Base-by-base conservation (phyloP, 2,113 vertebrate species). In the Melanotaenia duboulayi region DNA sequence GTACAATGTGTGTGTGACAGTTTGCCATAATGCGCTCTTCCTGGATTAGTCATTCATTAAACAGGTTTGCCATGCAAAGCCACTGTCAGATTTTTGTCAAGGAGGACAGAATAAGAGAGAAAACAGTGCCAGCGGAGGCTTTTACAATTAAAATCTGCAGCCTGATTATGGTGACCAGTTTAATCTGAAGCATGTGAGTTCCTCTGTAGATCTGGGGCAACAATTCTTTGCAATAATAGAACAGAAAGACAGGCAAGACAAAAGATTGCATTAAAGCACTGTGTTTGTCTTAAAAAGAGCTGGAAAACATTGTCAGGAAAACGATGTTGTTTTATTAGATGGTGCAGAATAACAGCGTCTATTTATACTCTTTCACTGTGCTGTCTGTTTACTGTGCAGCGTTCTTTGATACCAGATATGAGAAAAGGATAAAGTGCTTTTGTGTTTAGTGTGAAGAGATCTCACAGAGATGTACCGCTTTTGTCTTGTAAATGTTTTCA, bases 51-150 rank as follows among this genome's bases (percentile, higher is more conserved):
- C 90, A 82, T 93, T 93, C 90, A 94, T 93, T 94, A 93, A 93
- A 92, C 93, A 93, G 92, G 93, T 94, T 94, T 91, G 91, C 90
- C 86, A 94, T 93, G 93, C 93, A 94, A 94, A 93, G 92, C 93
- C 85, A 94, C 93, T 93, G 92, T 93, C 93, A 94, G 89, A 93
- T 93, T 93, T 92, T 92, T 93, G 93, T 95, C 93, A 92, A 84
- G 74, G 78, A 86, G 74, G 86, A 90, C 84, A 89, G 85, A 90
- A 82, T 79, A 81, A 74, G 75, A 78, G 65, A 83, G 84, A 81
- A 87, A 87, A 89, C 80, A 73, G 76, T 79, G 89, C 86, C 88
- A 83, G 81, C 83, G 78, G 82, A 87, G 74, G 71, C 85, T 89
- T 86, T 88, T 88, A 93, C 91, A 93, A 93, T 91, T 92, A 91